Conservation (phyloP, 2,113 vertebrate species). For the Genyomyrus donnyi region DNA sequence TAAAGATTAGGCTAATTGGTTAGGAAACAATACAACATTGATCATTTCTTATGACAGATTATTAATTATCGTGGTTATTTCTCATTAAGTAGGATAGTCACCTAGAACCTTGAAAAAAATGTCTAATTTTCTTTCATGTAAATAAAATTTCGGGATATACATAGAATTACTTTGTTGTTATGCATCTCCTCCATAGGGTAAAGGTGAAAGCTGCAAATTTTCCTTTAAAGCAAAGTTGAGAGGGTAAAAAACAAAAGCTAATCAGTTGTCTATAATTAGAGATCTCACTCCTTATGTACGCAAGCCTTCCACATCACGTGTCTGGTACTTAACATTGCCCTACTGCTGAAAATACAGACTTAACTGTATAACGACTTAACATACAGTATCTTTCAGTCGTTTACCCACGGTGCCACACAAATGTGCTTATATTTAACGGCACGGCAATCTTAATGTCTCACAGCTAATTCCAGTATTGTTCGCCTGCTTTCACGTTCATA, state of each 20-base stretch:
- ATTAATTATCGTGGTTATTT: background rate
- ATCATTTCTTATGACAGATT: background rate
- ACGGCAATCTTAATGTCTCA: background rate
- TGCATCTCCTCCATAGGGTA: background rate
- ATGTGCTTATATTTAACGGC: no score
- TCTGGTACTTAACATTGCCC: background rate
- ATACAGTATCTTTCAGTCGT: background rate
- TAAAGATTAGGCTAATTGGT: background rate
- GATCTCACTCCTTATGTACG: background rate
- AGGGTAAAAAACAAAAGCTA: background rate
- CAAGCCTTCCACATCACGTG: background rate
- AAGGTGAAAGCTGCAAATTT: background rate
- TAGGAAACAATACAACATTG: background rate
- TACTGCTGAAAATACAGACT: background rate
- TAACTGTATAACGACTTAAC: background rate
- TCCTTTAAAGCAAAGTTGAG: background rate
- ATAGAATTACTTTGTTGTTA: background rate
- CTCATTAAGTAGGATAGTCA: background rate
- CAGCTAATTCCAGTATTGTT: background rate
- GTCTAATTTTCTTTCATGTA: background rate
- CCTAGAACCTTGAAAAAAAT: background rate
- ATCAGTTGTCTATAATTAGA: background rate
- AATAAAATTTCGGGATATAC: background rate
- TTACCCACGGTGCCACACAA: background rate
- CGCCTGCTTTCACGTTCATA: background rate